Conservation (phyloP, 2,888 invertebrate genomes). For the Sylvicola fuscatus region DNA sequence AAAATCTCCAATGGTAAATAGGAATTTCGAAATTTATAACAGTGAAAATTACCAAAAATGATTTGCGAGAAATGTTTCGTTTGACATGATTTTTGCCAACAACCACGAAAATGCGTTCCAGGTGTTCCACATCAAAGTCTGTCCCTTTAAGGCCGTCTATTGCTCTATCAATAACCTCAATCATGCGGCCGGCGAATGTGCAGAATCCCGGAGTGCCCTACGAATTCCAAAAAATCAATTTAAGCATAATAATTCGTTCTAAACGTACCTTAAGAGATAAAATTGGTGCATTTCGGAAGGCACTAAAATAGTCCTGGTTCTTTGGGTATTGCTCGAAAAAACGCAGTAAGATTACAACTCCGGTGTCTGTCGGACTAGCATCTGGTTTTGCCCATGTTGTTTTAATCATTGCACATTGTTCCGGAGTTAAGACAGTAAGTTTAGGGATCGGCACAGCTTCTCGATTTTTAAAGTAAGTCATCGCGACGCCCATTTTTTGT, state of each 20-base stretch:
- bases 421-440: slow-evolving; percentile 14
- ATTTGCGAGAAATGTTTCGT: slow-evolving; percentile 17
- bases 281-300: slow-evolving; percentile 18
- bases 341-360: slow-evolving; percentile 17
- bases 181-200: slow-evolving; percentile 19
- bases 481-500: too few relatives aligned
- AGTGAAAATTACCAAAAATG: slow-evolving; percentile 11
- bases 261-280: slow-evolving; percentile 15
- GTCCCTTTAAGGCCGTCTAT: too few relatives aligned
- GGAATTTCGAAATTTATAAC: too few relatives aligned
- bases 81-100: slow-evolving; percentile 17
- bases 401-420: slow-evolving; percentile 20
- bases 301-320: slow-evolving; percentile 19
- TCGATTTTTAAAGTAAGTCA: too few relatives aligned
- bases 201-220: slow-evolving; percentile 19
- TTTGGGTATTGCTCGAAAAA: slow-evolving; percentile 23
- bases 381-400: slow-evolving; percentile 22
- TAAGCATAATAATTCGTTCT: too few relatives aligned
- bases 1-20: not conserved
- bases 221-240: too few relatives aligned
- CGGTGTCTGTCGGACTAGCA: slow-evolving; percentile 20
- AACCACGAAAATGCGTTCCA: slow-evolving; percentile 19
- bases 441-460: not conserved
- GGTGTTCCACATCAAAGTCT: too few relatives aligned
- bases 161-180: slow-evolving; percentile 21